Base-by-base conservation (phyloP, 1,140 invertebrate genomes). In the Pissodes strobi region DNA sequence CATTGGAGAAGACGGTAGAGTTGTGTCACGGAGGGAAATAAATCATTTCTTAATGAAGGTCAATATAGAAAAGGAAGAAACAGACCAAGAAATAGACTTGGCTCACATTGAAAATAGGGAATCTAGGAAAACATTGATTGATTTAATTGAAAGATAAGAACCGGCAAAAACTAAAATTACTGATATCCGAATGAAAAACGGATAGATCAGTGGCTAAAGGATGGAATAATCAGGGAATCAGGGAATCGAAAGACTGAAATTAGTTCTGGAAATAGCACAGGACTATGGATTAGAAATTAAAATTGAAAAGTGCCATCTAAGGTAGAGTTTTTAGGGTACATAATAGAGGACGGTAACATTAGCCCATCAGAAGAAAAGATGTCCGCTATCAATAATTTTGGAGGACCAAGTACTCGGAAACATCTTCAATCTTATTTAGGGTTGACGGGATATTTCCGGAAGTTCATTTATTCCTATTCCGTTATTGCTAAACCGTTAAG, bases 231-330 rank as follows among this genome's bases (percentile, higher is more conserved):
- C 0, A 13, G 30, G 48, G 34, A 18, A 8, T n/a, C n/a, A 70
- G 55, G 67, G 17, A 17, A 9, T 69, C 3, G 48, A 60, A 25
- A 59, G 55, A 49, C 34, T 69, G 10, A 43, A 55, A 34, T 21
- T 38, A 19, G 70, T 70, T 21, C 49, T 79, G 13, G 23, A 69
- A 21, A 17, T 46, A n/a, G 68, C 76, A 9, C 53, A 51, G 1
- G 55, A 77, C 0, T 76, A 77, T 70, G 78, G 75, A 3, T 64
- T 80, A 34, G 27, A 71, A 25, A 68, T 80, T 0, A 78, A 77
- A 22, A 70, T 70, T 71, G 74, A 78, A 52, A 81, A 67, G 39
- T 67, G 69, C 55, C 62, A 64, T 27, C 68, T 71, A 49, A 34
- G 45, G 46, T 68, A 9, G 39, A 67, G 4, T 71, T 51, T 65